A percentile compares a stretch with the other conserved stretches of the same genome.
phyloP scores from a whole-genome alignment of 1,140 invertebrate genomes.

The Drosophila aff. region DNA sequence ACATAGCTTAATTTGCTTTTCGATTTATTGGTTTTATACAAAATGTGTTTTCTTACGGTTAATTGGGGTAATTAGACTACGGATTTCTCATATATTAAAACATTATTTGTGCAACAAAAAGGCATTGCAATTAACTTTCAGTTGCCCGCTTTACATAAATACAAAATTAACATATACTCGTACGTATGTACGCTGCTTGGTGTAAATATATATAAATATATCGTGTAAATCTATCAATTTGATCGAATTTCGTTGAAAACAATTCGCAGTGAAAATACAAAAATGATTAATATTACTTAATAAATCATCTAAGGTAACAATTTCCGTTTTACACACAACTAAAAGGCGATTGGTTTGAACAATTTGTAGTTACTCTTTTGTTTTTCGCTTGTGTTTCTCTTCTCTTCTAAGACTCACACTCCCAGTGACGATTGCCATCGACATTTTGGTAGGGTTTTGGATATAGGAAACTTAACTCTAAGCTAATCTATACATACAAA shows the following conservation, averaged over 20 bases:
- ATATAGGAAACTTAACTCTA: slow-evolving; percentile 56
- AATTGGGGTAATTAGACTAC: slow-evolving; percentile 77
- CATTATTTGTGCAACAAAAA: slow-evolving; percentile 82
- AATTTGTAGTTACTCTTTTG: slow-evolving; percentile 46
- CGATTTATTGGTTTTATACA: slow-evolving; percentile 61
- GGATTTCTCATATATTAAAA: slow-evolving; percentile 61
- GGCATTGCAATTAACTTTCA: slow-evolving; percentile 70
- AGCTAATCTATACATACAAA: slow-evolving; percentile 62
- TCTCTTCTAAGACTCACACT: slow-evolving; percentile 29
- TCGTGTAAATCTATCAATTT: slow-evolving; percentile 57
- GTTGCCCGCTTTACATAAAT: slow-evolving; percentile 64
- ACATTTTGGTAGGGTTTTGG: slow-evolving; percentile 21
- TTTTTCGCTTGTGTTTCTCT: slow-evolving; percentile 23
- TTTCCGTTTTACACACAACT: slow-evolving; percentile 63
- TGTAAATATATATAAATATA: slow-evolving; percentile 56
- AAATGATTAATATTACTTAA: slow-evolving; percentile 40
- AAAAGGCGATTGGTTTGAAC: slow-evolving; percentile 73
- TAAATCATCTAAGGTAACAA: slow-evolving; percentile 60
- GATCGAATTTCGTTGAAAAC: slow-evolving; percentile 68
- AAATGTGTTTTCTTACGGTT: slow-evolving; percentile 64
- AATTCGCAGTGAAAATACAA: slow-evolving; percentile 62
- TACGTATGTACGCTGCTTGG: slow-evolving; percentile 14
- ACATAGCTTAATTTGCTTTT: slow-evolving; percentile 53
- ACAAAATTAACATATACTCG: slow-evolving; percentile 64
- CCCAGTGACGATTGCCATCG: slow-evolving; percentile 45